Evolutionary conservation across 2,797 vertebrate species (phyloP), one percentile per base, ranked within the genome.

Genomic region (Coilia nasus): DNA sequence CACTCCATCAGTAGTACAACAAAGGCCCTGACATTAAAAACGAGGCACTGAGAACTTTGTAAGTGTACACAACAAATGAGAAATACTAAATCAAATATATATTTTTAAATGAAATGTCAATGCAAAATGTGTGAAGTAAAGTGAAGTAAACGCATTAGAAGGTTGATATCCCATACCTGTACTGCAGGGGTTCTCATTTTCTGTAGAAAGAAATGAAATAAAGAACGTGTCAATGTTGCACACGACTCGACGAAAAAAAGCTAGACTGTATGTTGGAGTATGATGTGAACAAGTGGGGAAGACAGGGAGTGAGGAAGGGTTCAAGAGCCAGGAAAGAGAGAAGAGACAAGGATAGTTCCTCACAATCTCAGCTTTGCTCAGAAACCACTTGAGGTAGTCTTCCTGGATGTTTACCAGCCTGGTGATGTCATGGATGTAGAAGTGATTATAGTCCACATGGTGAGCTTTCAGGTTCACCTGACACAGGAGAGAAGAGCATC

Each of bases 321-420:
- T 59, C 17, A 59, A 11, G 57, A 59, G 5, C 15, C 2, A 59
- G 19, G 3, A 59, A 59, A 59, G 3, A 59, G 6, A 19, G 57
- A n/a, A 59, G 23, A 64, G 60, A 25, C 11, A 67, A 14, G 14
- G 31, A 3, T 17, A 17, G 67, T 35, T 64, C 93, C 97, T 97
- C 94, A 99, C 98, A 92, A 97, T 96, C 88, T 98, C 97, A 88
- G 97, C 96, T 93, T 97, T 97, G 93, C 96, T 97, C 88, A 99
- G 94, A 94, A 99, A 99, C 98, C 98, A 99, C 94, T 97, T 98
- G 93, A 99, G 97, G 96, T 99, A 99, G 95, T 99, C 98, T 94
- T 98, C 97, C 93, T 99, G 97, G 93, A 99, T 98, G 94, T 99
- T 97, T 93, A 99, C 97, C 82, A 99, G 95, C 89, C 62, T 97